phyloP scores from a whole-genome alignment of 1,140 invertebrate species.

The Amphibalanus amphitrite region DNA sequence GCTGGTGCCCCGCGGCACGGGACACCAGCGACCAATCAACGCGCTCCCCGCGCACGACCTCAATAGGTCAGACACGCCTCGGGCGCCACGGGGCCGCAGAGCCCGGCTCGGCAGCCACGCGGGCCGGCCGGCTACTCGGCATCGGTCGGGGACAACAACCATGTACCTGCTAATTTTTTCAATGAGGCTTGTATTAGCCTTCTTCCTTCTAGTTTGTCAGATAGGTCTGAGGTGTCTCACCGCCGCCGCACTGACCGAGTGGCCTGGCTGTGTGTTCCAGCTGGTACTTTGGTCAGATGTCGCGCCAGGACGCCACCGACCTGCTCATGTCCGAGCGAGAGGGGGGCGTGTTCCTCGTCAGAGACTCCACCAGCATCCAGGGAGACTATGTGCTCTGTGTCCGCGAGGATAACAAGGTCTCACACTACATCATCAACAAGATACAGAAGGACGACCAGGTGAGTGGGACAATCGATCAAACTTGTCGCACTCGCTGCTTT shows the following conservation, averaged over 20 bases:
- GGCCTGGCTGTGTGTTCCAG: constrained; percentile 33
- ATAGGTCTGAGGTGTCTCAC: not conserved
- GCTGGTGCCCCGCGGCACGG: too few relatives aligned
- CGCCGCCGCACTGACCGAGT: too few relatives aligned
- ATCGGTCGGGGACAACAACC: too few relatives aligned
- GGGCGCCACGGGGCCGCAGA: too few relatives aligned
- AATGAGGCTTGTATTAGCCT: not conserved
- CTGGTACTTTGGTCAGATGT: constrained; percentile 91
- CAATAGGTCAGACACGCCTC: too few relatives aligned
- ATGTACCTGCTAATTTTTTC: not conserved
- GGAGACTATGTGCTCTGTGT: constrained; percentile 90
- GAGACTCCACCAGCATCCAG: constrained; percentile 76
- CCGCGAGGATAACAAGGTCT: constrained; percentile 86
- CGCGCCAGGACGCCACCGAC: constrained; percentile 78
- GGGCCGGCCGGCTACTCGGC: too few relatives aligned
- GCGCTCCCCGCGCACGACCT: too few relatives aligned
- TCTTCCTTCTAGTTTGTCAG: not conserved
- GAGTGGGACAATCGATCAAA: constrained; percentile 5
- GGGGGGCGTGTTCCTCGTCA: constrained; percentile 81
- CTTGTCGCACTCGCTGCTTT: not conserved
- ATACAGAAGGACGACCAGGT: constrained; percentile 45
- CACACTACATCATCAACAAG: constrained; percentile 97
- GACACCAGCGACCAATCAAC: too few relatives aligned
- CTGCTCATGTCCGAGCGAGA: constrained; percentile 76
- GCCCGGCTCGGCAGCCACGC: too few relatives aligned